A percentile compares a stretch with the other conserved stretches of the same genome.
Conservation (phyloP, 2,888 invertebrate species). For the Unio pictorum region DNA sequence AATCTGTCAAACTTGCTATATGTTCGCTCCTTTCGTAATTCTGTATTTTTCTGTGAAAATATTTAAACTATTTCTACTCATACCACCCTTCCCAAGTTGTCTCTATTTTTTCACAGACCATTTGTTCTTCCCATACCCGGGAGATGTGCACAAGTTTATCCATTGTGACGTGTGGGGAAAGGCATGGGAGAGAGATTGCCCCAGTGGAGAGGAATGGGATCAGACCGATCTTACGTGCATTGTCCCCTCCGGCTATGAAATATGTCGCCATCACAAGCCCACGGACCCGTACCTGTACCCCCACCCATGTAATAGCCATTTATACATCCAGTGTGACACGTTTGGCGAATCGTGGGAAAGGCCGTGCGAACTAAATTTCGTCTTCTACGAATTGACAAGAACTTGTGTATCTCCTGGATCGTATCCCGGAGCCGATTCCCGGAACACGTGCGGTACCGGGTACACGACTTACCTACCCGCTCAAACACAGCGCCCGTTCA, state of each 20-base stretch:
- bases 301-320: conserved; percentile 34
- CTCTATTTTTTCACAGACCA: conserved; percentile 16
- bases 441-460: no score
- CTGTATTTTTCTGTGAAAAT: no score
- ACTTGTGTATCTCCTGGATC: conserved; percentile 28
- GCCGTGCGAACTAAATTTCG: conserved; percentile 28
- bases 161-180: conserved; percentile 54
- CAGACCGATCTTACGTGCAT: conserved; percentile 41
- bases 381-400: conserved; percentile 18
- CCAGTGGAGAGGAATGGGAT: conserved; percentile 42
- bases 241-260: conserved; percentile 13
- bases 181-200: conserved; percentile 40
- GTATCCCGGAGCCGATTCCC: conserved; percentile 15
- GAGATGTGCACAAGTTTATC: conserved; percentile 35
- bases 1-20: no score
- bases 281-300: conserved; percentile 31
- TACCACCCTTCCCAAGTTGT: not conserved
- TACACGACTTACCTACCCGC: no score
- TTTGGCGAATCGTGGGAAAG: conserved; percentile 29
- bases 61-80: not conserved
- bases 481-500: no score
- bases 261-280: conserved; percentile 25
- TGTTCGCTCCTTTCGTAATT: no score
- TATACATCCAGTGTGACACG: conserved; percentile 44
- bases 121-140: conserved; percentile 38